Conservation (phyloP, 1,140 invertebrate genomes). For the Papilio polyxenes region DNA sequence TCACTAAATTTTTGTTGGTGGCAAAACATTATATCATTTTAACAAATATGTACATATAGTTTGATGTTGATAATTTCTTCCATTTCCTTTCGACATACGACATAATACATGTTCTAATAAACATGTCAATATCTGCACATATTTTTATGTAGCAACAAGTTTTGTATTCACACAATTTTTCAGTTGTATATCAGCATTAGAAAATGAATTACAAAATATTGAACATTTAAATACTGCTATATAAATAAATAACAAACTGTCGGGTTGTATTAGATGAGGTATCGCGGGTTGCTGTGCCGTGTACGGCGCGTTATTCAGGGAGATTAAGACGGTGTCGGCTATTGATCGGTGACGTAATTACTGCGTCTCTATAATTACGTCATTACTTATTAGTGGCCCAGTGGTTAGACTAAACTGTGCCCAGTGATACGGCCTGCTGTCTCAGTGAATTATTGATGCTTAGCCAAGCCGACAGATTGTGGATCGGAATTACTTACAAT, state of each 20-base stretch:
- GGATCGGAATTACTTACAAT: background rate
- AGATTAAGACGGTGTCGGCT: background rate
- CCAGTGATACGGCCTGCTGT: background rate
- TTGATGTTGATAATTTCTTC: no score
- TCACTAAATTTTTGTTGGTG: background rate
- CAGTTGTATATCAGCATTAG: no score
- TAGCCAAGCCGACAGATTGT: background rate
- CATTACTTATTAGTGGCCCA: conserved; percentile 15
- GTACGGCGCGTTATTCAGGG: background rate
- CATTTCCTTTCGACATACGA: no score
- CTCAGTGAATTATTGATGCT: background rate
- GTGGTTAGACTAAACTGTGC: background rate
- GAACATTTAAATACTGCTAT: background rate
- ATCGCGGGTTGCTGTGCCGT: background rate
- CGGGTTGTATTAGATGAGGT: background rate
- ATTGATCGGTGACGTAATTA: conserved; percentile 38
- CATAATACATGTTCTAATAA: no score
- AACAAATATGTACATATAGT: no score
- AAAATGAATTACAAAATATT: background rate
- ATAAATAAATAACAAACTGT: background rate
- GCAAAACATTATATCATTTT: no score
- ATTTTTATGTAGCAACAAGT: no score
- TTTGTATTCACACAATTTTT: no score
- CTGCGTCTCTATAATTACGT: conserved; percentile 32
- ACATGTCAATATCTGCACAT: no score